Evolutionary conservation across 2,113 vertebrate species (phyloP).

Genomic region (Oncorhynchus masou): DNA sequence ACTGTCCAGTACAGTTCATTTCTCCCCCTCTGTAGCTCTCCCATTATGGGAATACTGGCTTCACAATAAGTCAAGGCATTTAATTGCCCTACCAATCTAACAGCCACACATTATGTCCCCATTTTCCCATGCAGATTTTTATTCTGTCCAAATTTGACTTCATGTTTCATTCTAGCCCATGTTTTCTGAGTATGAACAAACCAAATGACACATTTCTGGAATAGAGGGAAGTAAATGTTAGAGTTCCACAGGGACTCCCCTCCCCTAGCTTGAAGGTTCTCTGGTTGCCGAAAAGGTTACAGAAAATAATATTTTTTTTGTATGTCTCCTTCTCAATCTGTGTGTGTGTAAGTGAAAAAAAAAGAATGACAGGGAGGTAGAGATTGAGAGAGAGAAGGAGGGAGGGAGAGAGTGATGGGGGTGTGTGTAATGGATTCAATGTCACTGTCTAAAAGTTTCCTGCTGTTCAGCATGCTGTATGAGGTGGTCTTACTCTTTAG

Average conservation of each 20-base stretch:
- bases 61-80: neutral
- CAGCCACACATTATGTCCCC: neutral
- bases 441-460: neutral
- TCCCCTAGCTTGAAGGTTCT: no score
- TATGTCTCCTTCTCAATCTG: neutral
- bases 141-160: neutral
- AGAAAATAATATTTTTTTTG: no score
- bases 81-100: constrained; percentile 15
- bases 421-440: neutral
- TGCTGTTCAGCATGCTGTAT: constrained; percentile 3
- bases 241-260: no score
- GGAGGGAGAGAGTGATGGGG: neutral
- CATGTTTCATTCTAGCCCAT: neutral
- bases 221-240: neutral
- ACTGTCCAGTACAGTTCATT: constrained; percentile 16
- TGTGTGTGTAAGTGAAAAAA: neutral
- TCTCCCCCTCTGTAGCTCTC: constrained; percentile 1
- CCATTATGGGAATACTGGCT: constrained; percentile 5
- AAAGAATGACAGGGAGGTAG: neutral
- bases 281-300: no score
- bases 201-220: neutral
- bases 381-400: neutral
- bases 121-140: neutral
- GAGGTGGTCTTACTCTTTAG: constrained; percentile 22
- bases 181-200: neutral